Percentiles rank a stretch among this genome's conserved stretches.
Evolutionary conservation across 2,888 invertebrate genomes (phyloP).

Genomic region (Idaea straminata): DNA sequence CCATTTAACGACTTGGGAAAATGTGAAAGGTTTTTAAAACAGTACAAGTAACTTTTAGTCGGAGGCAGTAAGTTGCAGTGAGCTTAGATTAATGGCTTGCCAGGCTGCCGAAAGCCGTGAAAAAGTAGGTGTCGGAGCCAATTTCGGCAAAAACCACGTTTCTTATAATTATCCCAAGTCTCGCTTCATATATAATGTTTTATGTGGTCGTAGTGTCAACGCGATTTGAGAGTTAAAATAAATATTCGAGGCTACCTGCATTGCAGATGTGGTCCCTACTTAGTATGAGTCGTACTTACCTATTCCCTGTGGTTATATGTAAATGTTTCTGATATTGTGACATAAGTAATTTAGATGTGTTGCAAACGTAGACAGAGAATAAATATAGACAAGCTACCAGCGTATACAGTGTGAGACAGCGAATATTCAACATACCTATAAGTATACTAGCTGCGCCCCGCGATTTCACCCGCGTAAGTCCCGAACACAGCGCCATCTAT

Average conservation of each 20-base stretch:
- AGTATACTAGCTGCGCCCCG: no score
- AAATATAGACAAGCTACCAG: no score
- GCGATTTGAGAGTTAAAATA: conserved; percentile 26
- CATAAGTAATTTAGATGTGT: conserved; percentile 19
- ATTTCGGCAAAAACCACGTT: conserved; percentile 43
- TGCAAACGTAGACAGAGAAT: no score
- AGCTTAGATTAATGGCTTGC: conserved; percentile 42
- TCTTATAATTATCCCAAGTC: conserved; percentile 44
- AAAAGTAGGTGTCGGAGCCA: conserved; percentile 29
- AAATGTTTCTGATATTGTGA: conserved; percentile 1
- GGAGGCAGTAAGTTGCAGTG: conserved; percentile 31
- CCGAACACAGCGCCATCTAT: no score
- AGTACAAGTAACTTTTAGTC: conserved; percentile 25
- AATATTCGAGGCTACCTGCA: conserved; percentile 33
- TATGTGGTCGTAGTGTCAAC: conserved; percentile 38
- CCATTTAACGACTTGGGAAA: conserved; percentile 4
- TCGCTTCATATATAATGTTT: conserved; percentile 37
- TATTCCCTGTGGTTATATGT: not conserved
- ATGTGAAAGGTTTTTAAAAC: conserved; percentile 12
- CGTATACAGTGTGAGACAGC: no score
- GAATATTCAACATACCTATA: no score
- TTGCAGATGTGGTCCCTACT: conserved; percentile 26
- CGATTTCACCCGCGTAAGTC: no score
- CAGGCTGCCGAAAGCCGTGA: conserved; percentile 28
- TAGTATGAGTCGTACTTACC: conserved; percentile 6